Base-by-base conservation (phyloP, 2,888 invertebrate species). In the Penaeus monodon region DNA sequence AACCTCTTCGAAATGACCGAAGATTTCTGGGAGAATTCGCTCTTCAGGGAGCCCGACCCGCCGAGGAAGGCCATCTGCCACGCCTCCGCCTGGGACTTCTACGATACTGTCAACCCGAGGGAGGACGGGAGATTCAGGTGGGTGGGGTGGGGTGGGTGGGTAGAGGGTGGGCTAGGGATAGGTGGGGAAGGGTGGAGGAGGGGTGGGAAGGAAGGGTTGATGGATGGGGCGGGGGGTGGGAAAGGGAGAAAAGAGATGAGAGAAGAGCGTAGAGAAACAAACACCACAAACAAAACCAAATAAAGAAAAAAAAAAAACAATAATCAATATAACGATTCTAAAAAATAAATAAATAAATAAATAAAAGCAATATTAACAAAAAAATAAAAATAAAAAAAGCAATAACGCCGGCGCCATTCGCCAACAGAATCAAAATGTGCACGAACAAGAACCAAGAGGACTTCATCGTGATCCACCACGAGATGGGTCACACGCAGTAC, bases 21-120 rank as follows among this genome's bases (percentile, higher is more conserved):
- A 90, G 92, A 93, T 44, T 97, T 97, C 93, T 97, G 97, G 97
- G 93, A 96, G 85, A 95, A 95, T 89, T 97, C 97, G 0, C 96
- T 97, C 66, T 94, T 97, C 87, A 95, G 95, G 91, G 96, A 97
- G 91, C 96, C 96, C 0, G 94, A 94, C n/a, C 95, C 95, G 14
- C 77, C 90, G 22, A 89, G 90, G 8, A 33, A 64, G 29, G 89
- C 91, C 20, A 90, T 91, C 57, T 93, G 93, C 89, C 92, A 93
- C 78, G 93, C 93, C 24, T 91, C 92, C 8, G 92, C 93, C 33
- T 93, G 93, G 91, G 92, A 93, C 86, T 92, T 85, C 80, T 80
- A 65, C 70, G 77, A 77, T 27, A 44, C 44, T 3, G 78, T 44
- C 7, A 27, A 78, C 57, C 57, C 57, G 27, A 68, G 66, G 20